Evolutionary conservation across 2,888 invertebrate genomes (phyloP).

Genomic region (Peribatodes rhomboidaria): DNA sequence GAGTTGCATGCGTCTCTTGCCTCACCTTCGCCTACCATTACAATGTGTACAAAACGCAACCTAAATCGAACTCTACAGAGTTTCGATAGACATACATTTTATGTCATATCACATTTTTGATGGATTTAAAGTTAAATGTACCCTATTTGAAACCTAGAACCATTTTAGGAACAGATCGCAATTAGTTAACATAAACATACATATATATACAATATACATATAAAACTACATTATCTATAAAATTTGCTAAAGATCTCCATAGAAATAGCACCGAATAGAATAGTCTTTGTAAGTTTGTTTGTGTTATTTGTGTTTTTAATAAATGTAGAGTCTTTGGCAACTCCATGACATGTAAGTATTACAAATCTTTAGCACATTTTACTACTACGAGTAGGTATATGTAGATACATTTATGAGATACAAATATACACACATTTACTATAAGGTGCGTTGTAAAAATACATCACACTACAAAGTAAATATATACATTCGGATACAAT

Average conservation of each 20-base stretch:
- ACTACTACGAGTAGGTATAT: conserved; percentile 23
- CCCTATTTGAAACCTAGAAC: conserved; percentile 49
- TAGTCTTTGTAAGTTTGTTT: too few relatives aligned
- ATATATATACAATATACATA: conserved; percentile 49
- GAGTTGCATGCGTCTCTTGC: conserved; percentile 43
- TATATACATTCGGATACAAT: conserved; percentile 38
- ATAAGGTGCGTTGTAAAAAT: conserved; percentile 49
- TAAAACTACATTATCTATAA: conserved; percentile 13
- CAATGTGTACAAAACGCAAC: background rate
- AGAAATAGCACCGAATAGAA: too few relatives aligned
- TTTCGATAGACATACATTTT: background rate
- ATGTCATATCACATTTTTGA: conserved; percentile 33
- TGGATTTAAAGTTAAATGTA: conserved; percentile 4
- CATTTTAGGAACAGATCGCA: conserved; percentile 86
- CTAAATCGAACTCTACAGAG: conserved; percentile 1
- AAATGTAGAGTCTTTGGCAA: background rate
- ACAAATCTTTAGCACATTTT: conserved; percentile 37
- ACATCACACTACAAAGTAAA: conserved; percentile 46
- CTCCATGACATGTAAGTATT: background rate
- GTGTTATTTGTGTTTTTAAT: too few relatives aligned
- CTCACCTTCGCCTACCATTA: conserved; percentile 41
- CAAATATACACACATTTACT: conserved; percentile 47
- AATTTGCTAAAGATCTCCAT: conserved; percentile 47
- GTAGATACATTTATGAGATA: conserved; percentile 29
- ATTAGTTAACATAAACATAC: conserved; percentile 70